phyloP scores from a whole-genome alignment of 1,140 invertebrate species.

The Cardiocondyla obscurior region DNA sequence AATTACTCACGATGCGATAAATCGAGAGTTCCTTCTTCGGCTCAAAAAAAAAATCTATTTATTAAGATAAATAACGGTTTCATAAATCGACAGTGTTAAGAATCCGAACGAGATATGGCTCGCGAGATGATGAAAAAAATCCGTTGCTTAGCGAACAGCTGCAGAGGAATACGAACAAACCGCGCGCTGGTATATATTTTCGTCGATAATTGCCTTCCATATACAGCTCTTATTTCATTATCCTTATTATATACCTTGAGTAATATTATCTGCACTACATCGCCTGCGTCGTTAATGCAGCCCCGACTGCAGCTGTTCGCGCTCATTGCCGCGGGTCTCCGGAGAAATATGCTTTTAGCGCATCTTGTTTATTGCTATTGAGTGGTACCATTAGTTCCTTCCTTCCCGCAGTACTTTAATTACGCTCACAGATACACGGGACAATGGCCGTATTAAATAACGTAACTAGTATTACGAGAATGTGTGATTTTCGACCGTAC shows the following conservation, averaged over 20 bases:
- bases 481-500: neutral
- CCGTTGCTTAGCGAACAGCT: neutral
- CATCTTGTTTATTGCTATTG: conserved; percentile 2
- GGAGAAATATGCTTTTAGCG: conserved; percentile 26
- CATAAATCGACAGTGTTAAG: too few species aligned
- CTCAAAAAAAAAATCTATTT: too few species aligned
- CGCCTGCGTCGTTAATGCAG: neutral
- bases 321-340: conserved; percentile 3
- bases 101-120: too few species aligned
- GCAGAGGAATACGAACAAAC: neutral
- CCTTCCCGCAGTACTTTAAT: neutral
- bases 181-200: neutral
- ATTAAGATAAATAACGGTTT: too few species aligned
- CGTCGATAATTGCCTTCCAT: neutral
- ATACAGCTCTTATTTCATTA: conserved; percentile 12
- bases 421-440: neutral
- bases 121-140: neutral
- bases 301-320: neutral
- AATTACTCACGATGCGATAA: too few species aligned
- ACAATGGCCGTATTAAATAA: neutral
- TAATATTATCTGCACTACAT: conserved; percentile 1
- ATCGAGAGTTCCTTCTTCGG: too few species aligned
- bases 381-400: neutral
- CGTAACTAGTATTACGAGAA: neutral
- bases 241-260: conserved; percentile 22